Evolutionary conservation across 35 echinoderm and acorn worm species (phyloP), one percentile per base, ranked within the genome.

Genomic region (Holothuria glaberrima): DNA sequence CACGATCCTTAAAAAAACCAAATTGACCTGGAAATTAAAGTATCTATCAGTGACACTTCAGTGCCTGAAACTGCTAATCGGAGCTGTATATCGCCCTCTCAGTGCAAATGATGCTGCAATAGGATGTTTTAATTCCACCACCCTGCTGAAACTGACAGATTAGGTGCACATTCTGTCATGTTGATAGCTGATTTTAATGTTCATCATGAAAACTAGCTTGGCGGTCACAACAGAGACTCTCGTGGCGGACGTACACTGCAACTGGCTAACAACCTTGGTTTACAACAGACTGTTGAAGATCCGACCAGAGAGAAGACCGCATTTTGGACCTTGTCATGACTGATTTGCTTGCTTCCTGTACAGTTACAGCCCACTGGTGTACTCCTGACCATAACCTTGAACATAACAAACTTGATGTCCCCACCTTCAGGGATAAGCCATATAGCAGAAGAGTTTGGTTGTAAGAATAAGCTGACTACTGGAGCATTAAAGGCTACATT

Each of bases 171-270:
- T 46, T 46, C 44, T 10, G 82, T 94, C 16, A 58, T 91, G 13
- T 44, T 94, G 16, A 44, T 86, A 52, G 93, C 81, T 20, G 89
- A 94, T 31, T 94, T 94, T 71, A 90, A 94, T 52, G 82, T 94
- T 34, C 93, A 94, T 68, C 93, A 94, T 28, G 70, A 28, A 48
- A 89, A 94, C 20, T 94, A 82, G 93, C 83, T 91, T 30, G 59
- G 89, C 68, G 91, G 93, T 81, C 89, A 35, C 28, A 80, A 32
- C 18, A 94, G 89, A 59, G 89, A 94, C 59, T 34, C 93, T 21
- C 89, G 44, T 66, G 93, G 88, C 9, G 64, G 80, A 0, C 50
- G 92, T 19, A 86, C 93, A 46, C 82, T 54, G n/a, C n/a, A n/a
- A n/a, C n/a, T n/a, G n/a, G n/a, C 44, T 4, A 35, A 46, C 89